These are phyloP conservation scores for Siphonodentalium dalli DNA, from an alignment of 2,888 invertebrate genomes.

Conservation along the genomic window DNA sequence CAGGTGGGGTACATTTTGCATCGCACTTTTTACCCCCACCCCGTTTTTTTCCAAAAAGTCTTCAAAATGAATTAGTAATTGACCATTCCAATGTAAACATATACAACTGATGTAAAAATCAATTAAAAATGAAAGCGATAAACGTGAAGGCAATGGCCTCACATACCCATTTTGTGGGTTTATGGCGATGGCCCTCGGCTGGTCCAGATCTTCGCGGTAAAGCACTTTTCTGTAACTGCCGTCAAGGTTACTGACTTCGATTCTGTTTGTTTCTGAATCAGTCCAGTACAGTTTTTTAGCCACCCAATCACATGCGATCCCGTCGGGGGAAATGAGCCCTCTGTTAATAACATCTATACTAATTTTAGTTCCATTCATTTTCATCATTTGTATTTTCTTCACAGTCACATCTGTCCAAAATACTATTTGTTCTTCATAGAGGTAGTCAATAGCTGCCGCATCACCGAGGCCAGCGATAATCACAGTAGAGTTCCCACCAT, in stretches of 20 bases:
- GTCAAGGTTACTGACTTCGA: conserved; percentile 85
- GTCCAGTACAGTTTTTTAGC: conserved; percentile 68
- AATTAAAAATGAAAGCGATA: too few relatives aligned
- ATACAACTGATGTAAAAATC: too few relatives aligned
- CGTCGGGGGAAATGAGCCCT: conserved; percentile 80
- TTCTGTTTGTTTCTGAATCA: conserved; percentile 81
- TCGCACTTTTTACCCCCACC: too few relatives aligned
- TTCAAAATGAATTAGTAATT: too few relatives aligned
- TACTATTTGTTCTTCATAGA: conserved; percentile 78
- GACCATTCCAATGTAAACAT: too few relatives aligned
- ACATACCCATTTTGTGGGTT: conserved; percentile 82
- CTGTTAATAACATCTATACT: conserved; percentile 44
- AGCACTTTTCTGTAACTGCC: conserved; percentile 74
- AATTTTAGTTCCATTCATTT: conserved; percentile 32
- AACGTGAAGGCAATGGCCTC: background rate
- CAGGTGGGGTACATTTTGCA: too few relatives aligned
- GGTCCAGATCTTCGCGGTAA: conserved; percentile 82
- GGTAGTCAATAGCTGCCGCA: conserved; percentile 86
- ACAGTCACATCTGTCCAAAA: conserved; percentile 90
- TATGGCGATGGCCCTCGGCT: conserved; percentile 89
- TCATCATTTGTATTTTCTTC: conserved; percentile 73
- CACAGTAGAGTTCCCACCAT: conserved; percentile 52
- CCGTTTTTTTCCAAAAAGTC: too few relatives aligned
- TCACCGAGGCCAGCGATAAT: conserved; percentile 70
- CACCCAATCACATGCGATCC: conserved; percentile 68